phyloP scores from a whole-genome alignment of 2,113 vertebrate genomes.

The Bos indicus region DNA sequence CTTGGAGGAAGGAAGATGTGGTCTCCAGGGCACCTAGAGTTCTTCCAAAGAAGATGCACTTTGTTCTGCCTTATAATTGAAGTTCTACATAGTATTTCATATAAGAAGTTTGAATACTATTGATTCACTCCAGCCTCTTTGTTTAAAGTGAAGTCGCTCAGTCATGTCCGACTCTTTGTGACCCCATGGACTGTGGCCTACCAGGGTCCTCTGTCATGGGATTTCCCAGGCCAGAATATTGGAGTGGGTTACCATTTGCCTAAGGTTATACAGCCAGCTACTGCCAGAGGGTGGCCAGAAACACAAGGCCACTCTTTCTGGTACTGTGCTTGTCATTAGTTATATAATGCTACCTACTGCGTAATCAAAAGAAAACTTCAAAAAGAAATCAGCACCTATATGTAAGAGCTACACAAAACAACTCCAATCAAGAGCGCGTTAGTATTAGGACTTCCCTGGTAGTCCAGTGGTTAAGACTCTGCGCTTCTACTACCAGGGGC shows the following conservation, averaged over 20 bases:
- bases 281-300: too few relatives aligned
- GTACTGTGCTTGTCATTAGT: neutral
- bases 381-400: neutral
- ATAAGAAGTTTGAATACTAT: neutral
- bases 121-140: neutral
- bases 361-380: neutral
- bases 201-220: neutral
- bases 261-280: neutral
- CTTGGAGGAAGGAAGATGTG: neutral
- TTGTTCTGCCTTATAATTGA: neutral
- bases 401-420: neutral
- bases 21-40: neutral
- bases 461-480: neutral
- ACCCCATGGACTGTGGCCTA: neutral
- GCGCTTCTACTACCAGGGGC: accelerated
- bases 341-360: neutral
- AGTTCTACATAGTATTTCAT: neutral
- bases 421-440: neutral
- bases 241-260: neutral
- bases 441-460: neutral
- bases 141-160: neutral
- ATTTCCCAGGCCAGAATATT: neutral
- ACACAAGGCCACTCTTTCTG: neutral
- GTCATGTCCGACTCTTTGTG: accelerated
- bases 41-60: neutral